Base-by-base conservation (phyloP, 2,888 invertebrate species). In the Oscheius sp. region DNA sequence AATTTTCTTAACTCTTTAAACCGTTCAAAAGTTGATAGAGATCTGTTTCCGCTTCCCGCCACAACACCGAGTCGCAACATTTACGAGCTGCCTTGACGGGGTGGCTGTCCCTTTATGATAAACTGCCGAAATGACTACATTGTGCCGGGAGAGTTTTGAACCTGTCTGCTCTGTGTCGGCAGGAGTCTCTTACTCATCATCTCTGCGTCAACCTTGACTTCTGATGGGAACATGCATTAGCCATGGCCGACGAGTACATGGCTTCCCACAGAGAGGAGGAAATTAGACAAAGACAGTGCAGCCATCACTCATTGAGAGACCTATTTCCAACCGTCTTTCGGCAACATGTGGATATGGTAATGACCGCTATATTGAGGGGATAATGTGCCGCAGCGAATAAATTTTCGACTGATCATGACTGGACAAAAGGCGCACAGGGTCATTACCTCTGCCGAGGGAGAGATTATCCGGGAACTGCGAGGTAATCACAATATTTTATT, bases 351-450 rank as follows among this genome's bases (percentile, higher is more conserved):
- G 54, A 33, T 54, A 54, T 54, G 54, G 54, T 54, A 54, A 54
- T 54, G 32, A 54, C 54, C 33, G 54, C 50, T 50, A 50, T 50
- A 22, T 22, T 26, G 33, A 56, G 38, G 44, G 59, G 59, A 59
- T 59, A 59, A 59, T 59, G 59, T 59, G 59, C 44, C 44, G 41
- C 59, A 17, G 28, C 26, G 59, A 59, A 59, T 59, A 59, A 59
- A 59, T 41, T 56, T n/a, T 59, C 33, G 20, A 36, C 33, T 54
- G 54, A 54, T 54, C 54, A 54, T 32, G 54, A 33, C 12, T 9
- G 33, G 54, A 54, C 54, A 54, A 54, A 20, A 22, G 54, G 32
- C 33, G 8, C 33, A 1, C 2, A 54, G 32, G 54, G 54, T 33
- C 54, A 54, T 54, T 54, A 54, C 41, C 41, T 41, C 41, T 17